Percentiles rank a stretch among this genome's conserved stretches.
Evolutionary conservation across 1,140 invertebrate species (phyloP).

Genomic region (Dufourea novaeangliae): DNA sequence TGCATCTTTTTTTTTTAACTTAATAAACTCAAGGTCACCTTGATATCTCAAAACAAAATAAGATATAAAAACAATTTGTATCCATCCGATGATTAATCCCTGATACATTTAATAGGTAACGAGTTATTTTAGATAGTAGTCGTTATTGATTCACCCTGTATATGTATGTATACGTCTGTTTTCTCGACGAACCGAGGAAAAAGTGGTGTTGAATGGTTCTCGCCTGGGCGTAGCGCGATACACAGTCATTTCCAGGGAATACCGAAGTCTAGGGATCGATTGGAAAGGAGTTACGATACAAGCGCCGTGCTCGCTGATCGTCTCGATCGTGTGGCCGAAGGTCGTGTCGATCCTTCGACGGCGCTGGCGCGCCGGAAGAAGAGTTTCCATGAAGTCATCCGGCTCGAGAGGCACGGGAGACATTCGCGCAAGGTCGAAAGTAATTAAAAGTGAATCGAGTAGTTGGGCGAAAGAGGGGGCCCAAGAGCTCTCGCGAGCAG

Average conservation of each 20-base stretch:
- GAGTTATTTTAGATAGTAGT: no score
- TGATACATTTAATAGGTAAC: no score
- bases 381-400: not conserved
- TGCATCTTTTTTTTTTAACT: no score
- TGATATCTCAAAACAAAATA: no score
- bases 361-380: not conserved
- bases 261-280: not conserved
- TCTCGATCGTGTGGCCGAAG: not conserved
- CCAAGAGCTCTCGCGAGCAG: not conserved
- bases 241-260: not conserved
- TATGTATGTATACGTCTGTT: no score
- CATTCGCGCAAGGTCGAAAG: conserved; percentile 2
- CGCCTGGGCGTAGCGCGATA: not conserved
- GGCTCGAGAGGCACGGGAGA: not conserved
- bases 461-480: not conserved
- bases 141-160: no score
- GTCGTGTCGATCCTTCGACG: not conserved
- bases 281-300: conserved; percentile 6
- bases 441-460: conserved; percentile 5
- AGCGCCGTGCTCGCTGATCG: no score
- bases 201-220: no score
- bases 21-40: no score
- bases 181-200: no score
- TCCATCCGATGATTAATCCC: no score
- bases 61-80: no score